A percentile compares a stretch with the other conserved stretches of the same genome.
Conservation (phyloP, 1,140 invertebrate species). For the Anthonomus grandis region DNA sequence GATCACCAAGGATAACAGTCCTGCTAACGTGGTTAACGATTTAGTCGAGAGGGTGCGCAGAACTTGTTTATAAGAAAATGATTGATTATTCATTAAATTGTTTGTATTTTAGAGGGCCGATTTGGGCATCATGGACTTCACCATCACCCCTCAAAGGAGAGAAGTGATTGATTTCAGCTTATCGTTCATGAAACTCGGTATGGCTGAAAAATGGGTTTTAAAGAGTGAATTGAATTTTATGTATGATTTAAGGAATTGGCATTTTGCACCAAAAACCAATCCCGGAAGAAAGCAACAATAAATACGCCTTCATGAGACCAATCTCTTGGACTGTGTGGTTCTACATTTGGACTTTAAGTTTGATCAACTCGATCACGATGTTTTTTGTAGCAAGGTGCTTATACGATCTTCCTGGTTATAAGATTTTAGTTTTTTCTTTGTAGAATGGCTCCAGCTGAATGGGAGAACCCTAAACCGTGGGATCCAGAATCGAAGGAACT, state of each 20-base stretch:
- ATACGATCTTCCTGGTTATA: neutral
- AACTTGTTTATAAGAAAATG: neutral
- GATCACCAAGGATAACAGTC: slow-evolving; percentile 63
- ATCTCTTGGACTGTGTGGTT: slow-evolving; percentile 36
- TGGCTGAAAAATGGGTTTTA: too few species aligned
- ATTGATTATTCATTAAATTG: neutral
- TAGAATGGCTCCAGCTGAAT: slow-evolving; percentile 81
- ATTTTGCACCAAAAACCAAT: slow-evolving; percentile 18
- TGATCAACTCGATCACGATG: slow-evolving; percentile 77
- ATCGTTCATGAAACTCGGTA: slow-evolving; percentile 80
- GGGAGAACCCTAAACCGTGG: slow-evolving; percentile 85
- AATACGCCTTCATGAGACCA: slow-evolving; percentile 25
- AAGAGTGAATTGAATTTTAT: too few species aligned
- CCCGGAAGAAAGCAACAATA: slow-evolving; percentile 17
- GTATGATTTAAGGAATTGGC: slow-evolving; percentile 24
- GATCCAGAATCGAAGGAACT: slow-evolving; percentile 72
- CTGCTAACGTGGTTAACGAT: slow-evolving; percentile 45
- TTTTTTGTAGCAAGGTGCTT: slow-evolving; percentile 55
- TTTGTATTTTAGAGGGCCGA: slow-evolving; percentile 73
- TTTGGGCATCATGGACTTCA: slow-evolving; percentile 87
- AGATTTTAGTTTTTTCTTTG: slow-evolving; percentile 24
- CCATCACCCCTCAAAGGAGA: slow-evolving; percentile 82
- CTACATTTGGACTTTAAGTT: slow-evolving; percentile 62
- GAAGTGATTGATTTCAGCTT: slow-evolving; percentile 84
- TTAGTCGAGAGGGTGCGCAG: slow-evolving; percentile 31